Conservation (phyloP, 2,113 vertebrate genomes). For the Lonchura striata region DNA sequence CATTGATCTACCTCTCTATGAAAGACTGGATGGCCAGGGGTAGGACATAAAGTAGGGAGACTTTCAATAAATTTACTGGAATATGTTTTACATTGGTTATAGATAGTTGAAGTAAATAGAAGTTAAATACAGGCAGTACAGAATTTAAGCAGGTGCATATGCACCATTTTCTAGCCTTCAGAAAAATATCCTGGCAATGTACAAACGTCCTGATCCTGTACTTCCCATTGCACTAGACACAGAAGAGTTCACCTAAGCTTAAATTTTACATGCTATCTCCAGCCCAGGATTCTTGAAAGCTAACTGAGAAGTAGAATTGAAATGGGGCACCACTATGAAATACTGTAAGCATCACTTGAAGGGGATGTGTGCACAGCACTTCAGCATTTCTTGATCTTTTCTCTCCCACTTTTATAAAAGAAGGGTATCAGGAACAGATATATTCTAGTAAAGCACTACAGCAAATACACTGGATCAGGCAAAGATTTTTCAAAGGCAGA, state of each 20-base stretch:
- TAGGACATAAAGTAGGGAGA: too few relatives aligned
- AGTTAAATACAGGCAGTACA: neutral
- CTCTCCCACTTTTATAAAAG: neutral
- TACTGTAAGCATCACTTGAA: neutral
- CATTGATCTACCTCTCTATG: neutral
- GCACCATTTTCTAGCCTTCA: neutral
- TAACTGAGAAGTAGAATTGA: neutral
- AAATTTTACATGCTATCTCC: neutral
- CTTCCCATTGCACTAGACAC: neutral
- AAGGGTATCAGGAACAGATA: neutral
- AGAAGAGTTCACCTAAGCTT: neutral
- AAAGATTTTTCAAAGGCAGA: neutral
- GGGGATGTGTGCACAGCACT: neutral
- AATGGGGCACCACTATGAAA: neutral
- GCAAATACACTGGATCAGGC: neutral
- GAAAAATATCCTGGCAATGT: neutral
- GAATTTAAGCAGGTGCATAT: neutral
- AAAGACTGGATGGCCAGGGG: rapidly evolving
- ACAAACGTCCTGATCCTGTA: neutral
- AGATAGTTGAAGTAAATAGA: neutral
- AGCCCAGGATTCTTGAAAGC: neutral
- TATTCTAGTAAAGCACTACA: neutral
- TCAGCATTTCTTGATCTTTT: neutral
- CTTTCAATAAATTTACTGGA: neutral
- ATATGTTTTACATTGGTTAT: neutral